phyloP scores from a whole-genome alignment of 2,797 vertebrate species.

The Acanthurus leucopareius region DNA sequence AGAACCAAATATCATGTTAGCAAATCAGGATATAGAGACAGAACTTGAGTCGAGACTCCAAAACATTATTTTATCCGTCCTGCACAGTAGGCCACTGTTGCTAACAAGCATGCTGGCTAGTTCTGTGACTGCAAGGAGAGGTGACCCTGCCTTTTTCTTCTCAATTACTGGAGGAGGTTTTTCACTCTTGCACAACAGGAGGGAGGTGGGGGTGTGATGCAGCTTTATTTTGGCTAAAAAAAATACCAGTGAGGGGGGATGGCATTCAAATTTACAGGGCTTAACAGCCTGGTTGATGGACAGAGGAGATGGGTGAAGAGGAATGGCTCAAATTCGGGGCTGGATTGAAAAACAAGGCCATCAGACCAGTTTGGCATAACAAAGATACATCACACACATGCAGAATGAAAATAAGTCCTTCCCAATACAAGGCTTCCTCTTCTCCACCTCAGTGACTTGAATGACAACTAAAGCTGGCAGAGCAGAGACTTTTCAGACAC shows the following conservation, averaged over 20 bases:
- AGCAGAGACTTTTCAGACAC: constrained; percentile 5
- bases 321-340: constrained; percentile 35
- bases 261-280: constrained; percentile 53
- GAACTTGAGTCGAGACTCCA: constrained; percentile 17
- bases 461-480: constrained; percentile 41
- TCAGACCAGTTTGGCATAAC: constrained; percentile 30
- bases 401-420: constrained; percentile 49
- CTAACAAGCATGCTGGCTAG: constrained; percentile 53
- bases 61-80: constrained; percentile 17
- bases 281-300: constrained; percentile 45
- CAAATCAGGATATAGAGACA: constrained; percentile 30
- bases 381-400: constrained; percentile 23
- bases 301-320: constrained; percentile 17
- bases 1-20: constrained; percentile 12
- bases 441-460: constrained; percentile 38
- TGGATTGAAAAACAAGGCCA: constrained; percentile 43
- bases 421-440: constrained; percentile 43
- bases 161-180: constrained; percentile 55
- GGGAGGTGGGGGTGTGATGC: not conserved
- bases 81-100: constrained; percentile 7
- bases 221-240: constrained; percentile 52
- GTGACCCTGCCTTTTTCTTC: constrained; percentile 54
- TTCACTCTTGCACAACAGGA: constrained; percentile 40
- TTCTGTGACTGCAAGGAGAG: constrained; percentile 41
- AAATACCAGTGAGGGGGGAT: constrained; percentile 59